Evolutionary conservation across 2,888 invertebrate genomes (phyloP), one percentile per base, ranked within the genome.

Genomic region (Ormyrus rosae): DNA sequence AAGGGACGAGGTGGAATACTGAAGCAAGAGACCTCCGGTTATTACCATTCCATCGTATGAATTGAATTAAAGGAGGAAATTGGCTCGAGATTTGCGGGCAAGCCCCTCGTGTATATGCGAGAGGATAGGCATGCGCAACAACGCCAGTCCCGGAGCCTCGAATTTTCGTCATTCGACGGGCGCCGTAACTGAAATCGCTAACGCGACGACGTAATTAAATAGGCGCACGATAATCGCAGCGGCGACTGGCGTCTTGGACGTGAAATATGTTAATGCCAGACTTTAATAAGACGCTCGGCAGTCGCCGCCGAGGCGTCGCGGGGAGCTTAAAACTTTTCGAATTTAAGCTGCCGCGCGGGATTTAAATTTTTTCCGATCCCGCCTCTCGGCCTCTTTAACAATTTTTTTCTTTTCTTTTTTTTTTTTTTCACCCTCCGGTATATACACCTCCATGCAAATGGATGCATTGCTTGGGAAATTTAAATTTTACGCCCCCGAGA

Each of bases 1-100:
- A 3, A n/a, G 63, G 11, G 5, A 8, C 10, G 63, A 64, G 11
- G 9, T 11, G 8, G 48, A 11, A 64, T 34, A 34, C 34, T 53
- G 11, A 53, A 8, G 13, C 56, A 56, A 50, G 11, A 4, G 4
- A 50, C 10, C 9, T 53, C 34, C 11, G 46, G 67, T 63, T 76
- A 78, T 78, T 73, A 81, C 63, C 77, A 78, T 73, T 78, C 65
- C 77, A 53, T 72, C 70, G 69, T 74, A 78, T 74, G 74, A 81
- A 78, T 81, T 81, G 74, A 78, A 78, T 78, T 69, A 78, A 70
- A 78, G 68, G 48, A 13, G 68, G 67, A 71, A 75, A 80, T 75
- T 67, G 65, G 64, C 64, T 48, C 10, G 72, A 64, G 77, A 78
- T 78, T 78, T 55, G 50, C 19, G 46, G 13, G 34, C 34, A 58